These are phyloP conservation scores for Andrena cerasifolii DNA, from an alignment of 1,140 invertebrate genomes.

Conservation along the genomic window DNA sequence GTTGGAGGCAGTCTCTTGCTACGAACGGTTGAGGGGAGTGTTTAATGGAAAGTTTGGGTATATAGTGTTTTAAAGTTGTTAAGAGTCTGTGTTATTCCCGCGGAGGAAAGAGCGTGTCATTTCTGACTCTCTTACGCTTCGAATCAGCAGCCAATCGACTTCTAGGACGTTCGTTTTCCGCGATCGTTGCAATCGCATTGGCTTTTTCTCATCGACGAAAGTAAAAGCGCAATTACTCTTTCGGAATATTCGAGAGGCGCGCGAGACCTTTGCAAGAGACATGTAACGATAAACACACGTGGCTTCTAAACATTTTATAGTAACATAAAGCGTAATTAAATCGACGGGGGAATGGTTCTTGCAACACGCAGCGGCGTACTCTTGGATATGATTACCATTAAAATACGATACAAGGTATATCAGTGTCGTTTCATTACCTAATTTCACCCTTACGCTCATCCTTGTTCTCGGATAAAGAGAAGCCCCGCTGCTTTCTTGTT, in stretches of 20 bases:
- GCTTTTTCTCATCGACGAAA: slow-evolving; percentile 70
- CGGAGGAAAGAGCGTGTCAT: slow-evolving; percentile 15
- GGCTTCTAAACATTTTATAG: slow-evolving; percentile 68
- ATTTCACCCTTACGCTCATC: background rate
- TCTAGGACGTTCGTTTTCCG: slow-evolving; percentile 28
- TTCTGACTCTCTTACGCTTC: slow-evolving; percentile 53
- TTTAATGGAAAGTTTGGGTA: slow-evolving; percentile 1
- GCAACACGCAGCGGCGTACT: slow-evolving; percentile 50
- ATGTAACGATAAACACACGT: slow-evolving; percentile 47
- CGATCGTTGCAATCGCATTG: slow-evolving; percentile 55
- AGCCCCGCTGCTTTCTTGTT: no score
- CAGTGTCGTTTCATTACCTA: slow-evolving; percentile 45
- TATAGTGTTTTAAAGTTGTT: background rate
- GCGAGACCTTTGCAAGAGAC: slow-evolving; percentile 15
- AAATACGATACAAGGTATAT: slow-evolving; percentile 65
- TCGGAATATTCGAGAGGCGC: slow-evolving; percentile 34
- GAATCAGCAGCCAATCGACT: slow-evolving; percentile 42
- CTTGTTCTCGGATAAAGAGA: background rate
- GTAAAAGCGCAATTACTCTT: slow-evolving; percentile 62
- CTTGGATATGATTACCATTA: slow-evolving; percentile 66
- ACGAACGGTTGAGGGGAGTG: background rate
- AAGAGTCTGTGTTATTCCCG: background rate
- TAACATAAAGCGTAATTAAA: slow-evolving; percentile 48
- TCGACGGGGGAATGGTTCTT: slow-evolving; percentile 26
- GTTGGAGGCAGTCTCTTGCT: background rate